Conservation (phyloP, 2,113 vertebrate species). For the Ursus arctos region DNA sequence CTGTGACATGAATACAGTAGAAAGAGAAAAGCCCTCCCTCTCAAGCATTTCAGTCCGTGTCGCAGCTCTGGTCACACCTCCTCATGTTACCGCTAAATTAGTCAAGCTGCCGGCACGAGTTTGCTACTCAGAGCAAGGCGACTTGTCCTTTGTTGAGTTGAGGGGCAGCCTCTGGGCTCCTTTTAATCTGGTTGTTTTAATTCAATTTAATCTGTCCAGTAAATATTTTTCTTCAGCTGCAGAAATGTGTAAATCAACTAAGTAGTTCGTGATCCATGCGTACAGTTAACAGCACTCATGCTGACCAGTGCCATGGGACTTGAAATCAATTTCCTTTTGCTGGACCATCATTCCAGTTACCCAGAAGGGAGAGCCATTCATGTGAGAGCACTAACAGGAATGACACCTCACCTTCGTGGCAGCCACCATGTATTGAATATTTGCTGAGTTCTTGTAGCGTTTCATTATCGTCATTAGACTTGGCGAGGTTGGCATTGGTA, state of each 20-base stretch:
- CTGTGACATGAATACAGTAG: not conserved
- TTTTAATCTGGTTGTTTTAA: conserved; percentile 75
- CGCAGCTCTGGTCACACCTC: conserved; percentile 53
- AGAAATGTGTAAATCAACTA: conserved; percentile 71
- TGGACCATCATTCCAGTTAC: not conserved
- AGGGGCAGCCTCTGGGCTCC: conserved; percentile 19
- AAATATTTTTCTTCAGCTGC: conserved; percentile 73
- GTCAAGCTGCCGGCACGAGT: conserved; percentile 1
- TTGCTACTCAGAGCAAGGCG: not conserved
- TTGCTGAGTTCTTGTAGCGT: not conserved
- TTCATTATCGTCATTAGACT: not conserved
- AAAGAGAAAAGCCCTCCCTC: conserved; percentile 27
- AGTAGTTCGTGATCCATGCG: conserved; percentile 45
- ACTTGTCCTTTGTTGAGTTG: not conserved
- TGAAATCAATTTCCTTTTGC: not conserved
- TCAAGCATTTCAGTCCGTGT: not conserved
- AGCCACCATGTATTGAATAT: not conserved
- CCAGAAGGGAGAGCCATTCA: not conserved
- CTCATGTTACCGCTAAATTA: conserved; percentile 58
- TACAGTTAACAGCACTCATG: not conserved
- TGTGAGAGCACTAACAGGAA: not conserved
- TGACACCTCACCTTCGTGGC: fast-evolving
- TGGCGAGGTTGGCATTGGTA: not conserved
- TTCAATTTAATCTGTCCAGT: conserved; percentile 67
- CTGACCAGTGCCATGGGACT: not conserved